Evolutionary conservation across 2,797 vertebrate genomes (phyloP).

Genomic region (Anguilla megastoma): DNA sequence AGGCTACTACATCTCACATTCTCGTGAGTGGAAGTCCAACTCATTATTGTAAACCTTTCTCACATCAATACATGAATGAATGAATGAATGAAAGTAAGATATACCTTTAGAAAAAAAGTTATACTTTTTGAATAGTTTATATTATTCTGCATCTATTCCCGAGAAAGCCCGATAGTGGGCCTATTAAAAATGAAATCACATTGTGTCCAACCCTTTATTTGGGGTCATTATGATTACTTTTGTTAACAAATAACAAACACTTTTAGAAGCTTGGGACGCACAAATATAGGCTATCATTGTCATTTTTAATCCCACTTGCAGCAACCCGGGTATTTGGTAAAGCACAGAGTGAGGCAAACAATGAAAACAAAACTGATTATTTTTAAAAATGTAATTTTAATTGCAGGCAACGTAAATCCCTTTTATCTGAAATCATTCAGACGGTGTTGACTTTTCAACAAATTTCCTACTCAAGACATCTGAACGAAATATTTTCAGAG

Average conservation of each 20-base stretch:
- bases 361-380: no score
- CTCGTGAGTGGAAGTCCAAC: no score
- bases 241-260: constrained; percentile 76
- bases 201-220: constrained; percentile 80
- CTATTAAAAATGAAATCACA: constrained; percentile 80
- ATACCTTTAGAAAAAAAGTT: neutral
- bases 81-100: neutral
- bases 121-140: neutral
- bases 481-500: constrained; percentile 68
- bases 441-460: constrained; percentile 33
- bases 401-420: neutral
- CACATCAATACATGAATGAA: no score
- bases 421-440: neutral
- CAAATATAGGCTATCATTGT: constrained; percentile 76
- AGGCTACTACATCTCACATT: no score
- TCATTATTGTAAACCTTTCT: no score
- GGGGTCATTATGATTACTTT: constrained; percentile 61
- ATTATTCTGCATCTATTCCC: neutral
- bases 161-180: neutral
- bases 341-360: constrained; percentile 55
- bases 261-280: constrained; percentile 67
- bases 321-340: constrained; percentile 78
- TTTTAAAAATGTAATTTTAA: neutral
- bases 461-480: constrained; percentile 54
- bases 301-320: constrained; percentile 81